Evolutionary conservation across 2,888 invertebrate genomes (phyloP).

Genomic region (Tetranychus truncatus): DNA sequence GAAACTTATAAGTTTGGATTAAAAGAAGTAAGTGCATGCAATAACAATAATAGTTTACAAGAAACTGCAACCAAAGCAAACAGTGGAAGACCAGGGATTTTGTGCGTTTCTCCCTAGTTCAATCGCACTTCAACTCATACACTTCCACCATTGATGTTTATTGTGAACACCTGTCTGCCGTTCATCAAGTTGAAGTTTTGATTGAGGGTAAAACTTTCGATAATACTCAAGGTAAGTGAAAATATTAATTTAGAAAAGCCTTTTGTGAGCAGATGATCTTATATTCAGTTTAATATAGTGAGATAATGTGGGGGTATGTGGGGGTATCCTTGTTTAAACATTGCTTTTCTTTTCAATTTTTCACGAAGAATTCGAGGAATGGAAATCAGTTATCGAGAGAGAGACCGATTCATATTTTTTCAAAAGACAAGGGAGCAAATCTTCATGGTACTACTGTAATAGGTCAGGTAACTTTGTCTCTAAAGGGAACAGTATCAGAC

Average conservation of each 20-base stretch:
- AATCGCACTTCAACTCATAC: too few relatives aligned
- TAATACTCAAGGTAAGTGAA: not conserved
- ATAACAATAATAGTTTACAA: too few relatives aligned
- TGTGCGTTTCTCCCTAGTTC: too few relatives aligned
- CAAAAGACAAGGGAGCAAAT: not conserved
- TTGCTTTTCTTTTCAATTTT: not conserved
- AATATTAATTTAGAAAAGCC: too few relatives aligned
- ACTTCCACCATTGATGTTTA: not conserved
- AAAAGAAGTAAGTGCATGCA: too few relatives aligned
- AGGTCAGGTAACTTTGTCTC: not conserved
- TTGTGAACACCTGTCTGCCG: not conserved
- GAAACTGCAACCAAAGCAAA: too few relatives aligned
- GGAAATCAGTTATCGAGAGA: not conserved
- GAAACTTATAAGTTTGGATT: too few relatives aligned
- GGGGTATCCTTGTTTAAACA: not conserved
- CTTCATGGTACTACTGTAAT: not conserved
- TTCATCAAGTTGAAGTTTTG: not conserved
- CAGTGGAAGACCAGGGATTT: too few relatives aligned
- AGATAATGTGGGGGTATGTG: not conserved
- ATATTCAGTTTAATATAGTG: not conserved
- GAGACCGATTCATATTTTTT: not conserved
- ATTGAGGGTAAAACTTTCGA: not conserved
- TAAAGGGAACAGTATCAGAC: not conserved
- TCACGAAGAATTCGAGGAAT: not conserved
- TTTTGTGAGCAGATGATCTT: not conserved